Evolutionary conservation across 2,113 vertebrate genomes (phyloP).

Genomic region (Sminthopsis crassicaudata): DNA sequence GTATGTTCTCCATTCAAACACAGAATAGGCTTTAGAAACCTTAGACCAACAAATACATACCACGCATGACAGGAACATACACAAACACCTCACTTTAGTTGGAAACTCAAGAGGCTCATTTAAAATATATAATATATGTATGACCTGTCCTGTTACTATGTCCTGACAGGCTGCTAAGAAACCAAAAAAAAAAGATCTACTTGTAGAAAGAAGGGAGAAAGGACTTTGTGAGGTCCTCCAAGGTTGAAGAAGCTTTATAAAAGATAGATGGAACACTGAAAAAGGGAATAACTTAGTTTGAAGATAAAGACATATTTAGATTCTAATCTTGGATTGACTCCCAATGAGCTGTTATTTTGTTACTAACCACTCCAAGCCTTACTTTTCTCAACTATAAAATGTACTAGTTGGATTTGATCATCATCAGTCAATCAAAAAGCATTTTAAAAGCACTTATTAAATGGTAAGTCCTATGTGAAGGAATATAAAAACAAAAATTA

Average conservation of each 20-base stretch:
- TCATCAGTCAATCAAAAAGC: not conserved
- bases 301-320: not conserved
- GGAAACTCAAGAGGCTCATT: not conserved
- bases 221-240: not conserved
- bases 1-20: conserved; percentile 4
- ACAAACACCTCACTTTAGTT: conserved; percentile 65
- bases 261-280: not conserved
- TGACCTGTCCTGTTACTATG: not conserved
- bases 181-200: not conserved
- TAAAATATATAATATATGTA: not conserved
- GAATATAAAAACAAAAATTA: not conserved
- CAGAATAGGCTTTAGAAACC: conserved; percentile 52
- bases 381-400: not conserved
- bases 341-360: rapidly evolving
- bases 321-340: not conserved
- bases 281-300: not conserved
- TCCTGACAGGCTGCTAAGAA: not conserved
- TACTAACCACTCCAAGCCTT: not conserved
- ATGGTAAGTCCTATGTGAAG: not conserved
- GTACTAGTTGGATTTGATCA: not conserved
- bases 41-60: conserved; percentile 57
- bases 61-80: conserved; percentile 43
- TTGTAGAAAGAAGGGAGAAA: not conserved
- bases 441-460: not conserved
- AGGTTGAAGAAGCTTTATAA: not conserved